These are phyloP conservation scores for Pampusana beccarii DNA, from an alignment of 2,113 vertebrate species.

Conservation along the genomic window DNA sequence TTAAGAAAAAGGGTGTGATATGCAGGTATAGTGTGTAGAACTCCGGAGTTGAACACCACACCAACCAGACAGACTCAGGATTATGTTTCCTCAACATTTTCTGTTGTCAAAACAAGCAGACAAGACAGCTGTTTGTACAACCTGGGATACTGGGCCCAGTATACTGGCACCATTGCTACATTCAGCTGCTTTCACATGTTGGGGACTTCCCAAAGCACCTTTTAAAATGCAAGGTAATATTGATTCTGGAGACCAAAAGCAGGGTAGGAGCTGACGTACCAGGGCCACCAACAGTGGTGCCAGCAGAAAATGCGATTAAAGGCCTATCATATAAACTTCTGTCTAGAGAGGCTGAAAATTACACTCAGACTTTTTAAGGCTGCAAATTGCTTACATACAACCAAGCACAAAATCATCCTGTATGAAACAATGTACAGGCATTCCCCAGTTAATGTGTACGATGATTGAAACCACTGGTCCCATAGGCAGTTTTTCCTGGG, in stretches of 20 bases:
- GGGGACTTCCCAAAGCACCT: background rate
- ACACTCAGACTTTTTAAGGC: background rate
- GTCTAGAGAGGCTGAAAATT: background rate
- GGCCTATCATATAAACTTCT: background rate
- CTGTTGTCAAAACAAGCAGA: background rate
- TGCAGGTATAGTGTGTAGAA: background rate
- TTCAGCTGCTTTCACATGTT: background rate
- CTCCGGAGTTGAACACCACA: background rate
- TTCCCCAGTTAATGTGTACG: rapidly evolving
- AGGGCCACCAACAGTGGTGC: background rate
- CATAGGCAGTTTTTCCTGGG: rapidly evolving
- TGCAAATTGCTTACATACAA: background rate
- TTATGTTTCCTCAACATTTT: background rate
- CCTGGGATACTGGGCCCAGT: background rate
- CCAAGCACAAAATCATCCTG: background rate
- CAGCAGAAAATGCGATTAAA: background rate
- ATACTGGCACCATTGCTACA: background rate
- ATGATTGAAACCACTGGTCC: background rate
- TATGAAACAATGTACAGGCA: background rate
- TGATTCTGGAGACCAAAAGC: background rate
- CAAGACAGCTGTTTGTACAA: background rate
- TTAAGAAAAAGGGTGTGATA: background rate
- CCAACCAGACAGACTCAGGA: background rate
- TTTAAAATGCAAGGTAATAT: background rate
- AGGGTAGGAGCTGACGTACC: background rate